These are phyloP conservation scores for Drosophila yakuba DNA, from an alignment of 1,140 invertebrate species.

Conservation along the genomic window DNA sequence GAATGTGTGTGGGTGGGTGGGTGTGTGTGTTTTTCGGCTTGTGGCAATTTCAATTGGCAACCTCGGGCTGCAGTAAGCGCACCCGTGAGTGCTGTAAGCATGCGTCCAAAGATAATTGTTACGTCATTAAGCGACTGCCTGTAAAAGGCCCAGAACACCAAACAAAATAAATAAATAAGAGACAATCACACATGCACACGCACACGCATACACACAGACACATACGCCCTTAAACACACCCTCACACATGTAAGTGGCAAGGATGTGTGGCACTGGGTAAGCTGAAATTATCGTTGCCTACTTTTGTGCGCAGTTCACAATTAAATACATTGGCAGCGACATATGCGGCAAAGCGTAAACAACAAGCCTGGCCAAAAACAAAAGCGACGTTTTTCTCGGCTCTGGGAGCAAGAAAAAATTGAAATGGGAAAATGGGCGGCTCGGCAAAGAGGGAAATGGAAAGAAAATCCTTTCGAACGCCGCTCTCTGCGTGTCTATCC, in stretches of 20 bases:
- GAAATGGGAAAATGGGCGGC: conserved; percentile 52
- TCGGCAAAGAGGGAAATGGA: conserved; percentile 30
- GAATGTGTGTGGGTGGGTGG: conserved; percentile 9
- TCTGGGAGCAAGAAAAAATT: not conserved
- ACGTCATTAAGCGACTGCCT: conserved; percentile 72
- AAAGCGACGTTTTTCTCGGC: conserved; percentile 39
- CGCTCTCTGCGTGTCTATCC: conserved; percentile 48
- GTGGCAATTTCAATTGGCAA: conserved; percentile 72
- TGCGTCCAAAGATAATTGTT: conserved; percentile 79
- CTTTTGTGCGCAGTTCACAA: conserved; percentile 63
- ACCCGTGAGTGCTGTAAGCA: conserved; percentile 74
- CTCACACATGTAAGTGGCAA: not conserved
- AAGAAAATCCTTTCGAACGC: conserved; percentile 9
- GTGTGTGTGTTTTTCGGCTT: conserved; percentile 3
- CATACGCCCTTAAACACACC: conserved; percentile 6
- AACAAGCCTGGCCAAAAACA: conserved; percentile 56
- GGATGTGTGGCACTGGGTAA: conserved; percentile 19
- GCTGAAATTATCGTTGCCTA: conserved; percentile 59
- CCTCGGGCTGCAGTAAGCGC: conserved; percentile 66
- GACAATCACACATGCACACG: conserved; percentile 34
- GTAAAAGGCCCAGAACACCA: conserved; percentile 42
- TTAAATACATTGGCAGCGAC: conserved; percentile 77
- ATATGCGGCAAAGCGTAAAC: conserved; percentile 80
- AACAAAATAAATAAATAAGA: conserved; percentile 60
- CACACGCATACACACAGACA: conserved; percentile 1